A percentile compares a stretch with the other conserved stretches of the same genome.
phyloP scores from a whole-genome alignment of 2,888 invertebrate genomes.

The Amiota mariae region DNA sequence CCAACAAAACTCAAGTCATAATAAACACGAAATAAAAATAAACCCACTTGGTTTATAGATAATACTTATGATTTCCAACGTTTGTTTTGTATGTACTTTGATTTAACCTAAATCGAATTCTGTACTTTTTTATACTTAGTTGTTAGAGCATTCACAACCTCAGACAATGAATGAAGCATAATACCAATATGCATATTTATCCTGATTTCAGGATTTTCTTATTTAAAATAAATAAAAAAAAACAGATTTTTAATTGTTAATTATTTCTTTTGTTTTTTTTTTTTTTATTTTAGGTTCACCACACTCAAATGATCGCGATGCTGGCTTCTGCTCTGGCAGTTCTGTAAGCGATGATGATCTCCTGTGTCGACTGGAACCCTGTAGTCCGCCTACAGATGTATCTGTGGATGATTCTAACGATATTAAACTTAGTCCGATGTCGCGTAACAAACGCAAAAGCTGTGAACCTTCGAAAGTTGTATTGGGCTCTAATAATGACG shows the following conservation, averaged over 20 bases:
- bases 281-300: conserved; percentile 63
- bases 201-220: too few species aligned
- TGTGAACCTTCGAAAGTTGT: conserved; percentile 80
- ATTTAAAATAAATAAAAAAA: too few species aligned
- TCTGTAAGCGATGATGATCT: conserved; percentile 78
- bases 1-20: conserved; percentile 31
- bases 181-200: too few species aligned
- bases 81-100: too few species aligned
- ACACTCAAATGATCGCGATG: conserved; percentile 75
- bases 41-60: too few species aligned
- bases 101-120: too few species aligned
- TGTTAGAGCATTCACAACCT: too few species aligned
- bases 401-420: conserved; percentile 80
- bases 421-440: conserved; percentile 78
- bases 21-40: too few species aligned
- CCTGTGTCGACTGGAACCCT: conserved; percentile 75
- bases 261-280: conserved; percentile 28
- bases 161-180: too few species aligned
- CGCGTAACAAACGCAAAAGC: conserved; percentile 80
- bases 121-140: too few species aligned
- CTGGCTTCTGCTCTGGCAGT: conserved; percentile 82
- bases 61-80: too few species aligned
- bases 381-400: conserved; percentile 76
- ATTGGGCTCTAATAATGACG: neutral
- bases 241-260: neutral